These are phyloP conservation scores for Saiga tatarica DNA, from an alignment of 2,113 vertebrate genomes.

Conservation along the genomic window DNA sequence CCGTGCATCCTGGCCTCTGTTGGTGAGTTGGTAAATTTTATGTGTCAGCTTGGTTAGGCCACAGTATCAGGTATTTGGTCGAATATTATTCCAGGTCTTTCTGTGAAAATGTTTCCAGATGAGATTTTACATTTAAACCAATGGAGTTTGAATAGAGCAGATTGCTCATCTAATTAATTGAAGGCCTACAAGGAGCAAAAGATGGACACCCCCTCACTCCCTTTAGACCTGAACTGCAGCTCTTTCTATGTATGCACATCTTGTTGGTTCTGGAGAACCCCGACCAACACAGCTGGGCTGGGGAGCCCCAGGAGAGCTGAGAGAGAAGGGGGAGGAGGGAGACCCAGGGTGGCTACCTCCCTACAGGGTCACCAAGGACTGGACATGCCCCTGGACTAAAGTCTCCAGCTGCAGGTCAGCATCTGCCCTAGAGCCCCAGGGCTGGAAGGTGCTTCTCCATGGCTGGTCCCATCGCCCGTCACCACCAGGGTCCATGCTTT, in stretches of 20 bases:
- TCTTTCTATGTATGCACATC: background rate
- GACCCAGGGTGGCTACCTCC: background rate
- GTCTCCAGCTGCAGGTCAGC: too few species aligned
- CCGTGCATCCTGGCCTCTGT: background rate
- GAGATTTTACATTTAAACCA: background rate
- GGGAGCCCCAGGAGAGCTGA: background rate
- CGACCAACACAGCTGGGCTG: background rate
- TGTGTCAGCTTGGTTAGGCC: background rate
- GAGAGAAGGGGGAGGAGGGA: background rate
- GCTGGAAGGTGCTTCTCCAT: too few species aligned
- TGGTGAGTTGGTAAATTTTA: background rate
- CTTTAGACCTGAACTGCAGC: background rate
- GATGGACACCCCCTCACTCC: background rate
- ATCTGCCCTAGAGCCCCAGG: background rate
- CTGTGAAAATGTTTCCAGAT: background rate
- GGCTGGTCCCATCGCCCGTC: too few species aligned
- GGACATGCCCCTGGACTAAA: background rate
- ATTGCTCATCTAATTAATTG: background rate
- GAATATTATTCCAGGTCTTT: background rate
- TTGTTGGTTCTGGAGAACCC: background rate
- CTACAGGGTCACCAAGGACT: background rate
- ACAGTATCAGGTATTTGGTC: background rate
- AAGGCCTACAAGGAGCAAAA: background rate
- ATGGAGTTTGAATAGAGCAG: background rate
- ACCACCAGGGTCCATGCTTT: fast-evolving